phyloP scores from a whole-genome alignment of 2,797 vertebrate genomes.

The Ceryle rudis region DNA sequence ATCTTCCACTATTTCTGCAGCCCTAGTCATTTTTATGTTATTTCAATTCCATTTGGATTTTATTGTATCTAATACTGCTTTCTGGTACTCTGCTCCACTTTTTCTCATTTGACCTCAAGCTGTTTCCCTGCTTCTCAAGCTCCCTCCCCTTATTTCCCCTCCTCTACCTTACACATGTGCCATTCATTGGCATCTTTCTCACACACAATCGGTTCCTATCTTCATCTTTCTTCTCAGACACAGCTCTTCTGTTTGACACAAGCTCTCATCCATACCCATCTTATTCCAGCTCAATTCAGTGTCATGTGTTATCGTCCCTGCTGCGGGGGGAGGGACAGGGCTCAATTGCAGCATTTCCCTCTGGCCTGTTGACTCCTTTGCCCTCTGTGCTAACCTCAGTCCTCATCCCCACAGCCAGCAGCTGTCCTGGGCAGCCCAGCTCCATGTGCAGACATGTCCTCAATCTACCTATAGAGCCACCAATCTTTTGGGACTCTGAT shows the following conservation, averaged over 20 bases:
- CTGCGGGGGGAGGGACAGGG: background rate
- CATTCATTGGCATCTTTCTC: background rate
- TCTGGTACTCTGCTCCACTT: background rate
- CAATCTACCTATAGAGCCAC: background rate
- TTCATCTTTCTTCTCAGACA: background rate
- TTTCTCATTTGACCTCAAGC: background rate
- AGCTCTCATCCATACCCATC: background rate
- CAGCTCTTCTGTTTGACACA: background rate
- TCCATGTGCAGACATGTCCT: background rate
- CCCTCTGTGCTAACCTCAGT: background rate
- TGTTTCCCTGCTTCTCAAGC: background rate
- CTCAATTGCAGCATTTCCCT: background rate
- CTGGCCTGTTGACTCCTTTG: rapidly evolving
- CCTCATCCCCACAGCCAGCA: background rate
- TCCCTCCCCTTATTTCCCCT: background rate
- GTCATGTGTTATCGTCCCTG: background rate
- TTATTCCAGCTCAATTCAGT: background rate
- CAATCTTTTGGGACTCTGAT: background rate
- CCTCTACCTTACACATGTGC: background rate
- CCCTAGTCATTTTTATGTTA: background rate
- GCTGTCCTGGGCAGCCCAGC: background rate
- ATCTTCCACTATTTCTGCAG: background rate
- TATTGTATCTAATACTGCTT: background rate
- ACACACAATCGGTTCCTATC: background rate
- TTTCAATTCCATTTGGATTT: background rate